These are phyloP conservation scores for Morpho deidamia DNA, from an alignment of 2,888 invertebrate genomes.

Conservation along the genomic window DNA sequence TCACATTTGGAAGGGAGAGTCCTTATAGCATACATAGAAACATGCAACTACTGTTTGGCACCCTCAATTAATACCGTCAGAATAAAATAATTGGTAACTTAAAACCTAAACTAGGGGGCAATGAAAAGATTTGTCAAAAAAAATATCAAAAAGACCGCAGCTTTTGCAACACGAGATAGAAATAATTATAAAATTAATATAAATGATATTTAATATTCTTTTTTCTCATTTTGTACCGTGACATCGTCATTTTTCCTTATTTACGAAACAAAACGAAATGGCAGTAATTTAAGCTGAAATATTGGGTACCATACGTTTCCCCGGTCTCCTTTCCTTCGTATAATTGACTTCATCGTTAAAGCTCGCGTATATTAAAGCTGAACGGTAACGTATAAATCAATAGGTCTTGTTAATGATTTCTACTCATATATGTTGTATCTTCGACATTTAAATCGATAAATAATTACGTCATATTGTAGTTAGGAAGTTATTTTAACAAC, in stretches of 20 bases:
- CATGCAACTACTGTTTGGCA: too few species aligned
- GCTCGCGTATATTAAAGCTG: too few species aligned
- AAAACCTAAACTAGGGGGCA: too few species aligned
- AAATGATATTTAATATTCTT: slow-evolving; percentile 41
- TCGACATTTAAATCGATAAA: too few species aligned
- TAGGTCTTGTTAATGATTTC: too few species aligned
- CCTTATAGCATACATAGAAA: too few species aligned
- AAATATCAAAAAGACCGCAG: slow-evolving; percentile 7
- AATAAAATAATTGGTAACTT: not conserved
- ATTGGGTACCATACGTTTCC: slow-evolving; percentile 27
- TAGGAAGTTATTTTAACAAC: too few species aligned
- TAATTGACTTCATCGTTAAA: not conserved
- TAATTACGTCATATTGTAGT: too few species aligned
- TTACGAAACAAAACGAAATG: slow-evolving; percentile 40
- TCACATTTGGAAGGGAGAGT: too few species aligned
- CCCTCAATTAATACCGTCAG: not conserved
- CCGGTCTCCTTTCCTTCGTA: not conserved
- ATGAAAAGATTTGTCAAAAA: not conserved
- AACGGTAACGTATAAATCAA: too few species aligned
- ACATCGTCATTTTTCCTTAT: slow-evolving; percentile 36
- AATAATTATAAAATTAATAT: slow-evolving; percentile 35
- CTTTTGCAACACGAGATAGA: slow-evolving; percentile 3
- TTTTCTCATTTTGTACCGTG: slow-evolving; percentile 24
- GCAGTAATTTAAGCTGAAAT: slow-evolving; percentile 50
- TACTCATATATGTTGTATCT: too few species aligned